A percentile compares a stretch with the other conserved stretches of the same genome.
Conservation (phyloP, 2,113 vertebrate species). For the Polyodon spathula region DNA sequence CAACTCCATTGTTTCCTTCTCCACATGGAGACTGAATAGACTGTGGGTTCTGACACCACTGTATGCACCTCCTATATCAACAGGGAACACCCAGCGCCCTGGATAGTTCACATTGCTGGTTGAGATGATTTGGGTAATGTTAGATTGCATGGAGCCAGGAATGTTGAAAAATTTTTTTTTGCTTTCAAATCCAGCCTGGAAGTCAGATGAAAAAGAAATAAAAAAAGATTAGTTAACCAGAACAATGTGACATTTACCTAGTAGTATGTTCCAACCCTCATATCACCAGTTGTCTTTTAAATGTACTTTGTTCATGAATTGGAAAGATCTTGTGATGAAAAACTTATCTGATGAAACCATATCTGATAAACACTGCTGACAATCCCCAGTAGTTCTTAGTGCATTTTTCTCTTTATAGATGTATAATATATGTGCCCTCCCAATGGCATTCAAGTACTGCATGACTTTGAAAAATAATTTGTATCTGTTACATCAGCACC, state of each 20-base stretch:
- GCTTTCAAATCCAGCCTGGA: slow-evolving; percentile 43
- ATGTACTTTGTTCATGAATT: background rate
- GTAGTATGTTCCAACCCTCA: background rate
- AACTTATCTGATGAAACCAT: no score
- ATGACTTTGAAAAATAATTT: background rate
- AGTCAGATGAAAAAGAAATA: background rate
- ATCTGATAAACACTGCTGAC: no score
- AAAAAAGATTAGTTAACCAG: background rate
- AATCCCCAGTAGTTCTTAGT: no score
- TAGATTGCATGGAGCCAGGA: slow-evolving; percentile 22
- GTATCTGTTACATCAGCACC: background rate
- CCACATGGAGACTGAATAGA: no score
- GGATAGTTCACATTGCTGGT: slow-evolving; percentile 27
- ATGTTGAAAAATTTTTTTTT: slow-evolving; percentile 13
- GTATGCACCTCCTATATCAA: slow-evolving; percentile 15
- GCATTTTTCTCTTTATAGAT: no score
- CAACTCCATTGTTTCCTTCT: no score
- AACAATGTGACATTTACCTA: background rate
- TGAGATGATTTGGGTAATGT: background rate
- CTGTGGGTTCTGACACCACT: no score
- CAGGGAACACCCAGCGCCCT: slow-evolving; percentile 36
- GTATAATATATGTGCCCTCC: no score
- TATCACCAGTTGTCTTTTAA: background rate
- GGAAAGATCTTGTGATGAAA: background rate
- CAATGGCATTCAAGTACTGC: background rate